Percentiles rank a stretch among this genome's conserved stretches.
These are phyloP conservation scores for Percopsis transmontana DNA, from an alignment of 2,113 vertebrate genomes.

Conservation along the genomic window DNA sequence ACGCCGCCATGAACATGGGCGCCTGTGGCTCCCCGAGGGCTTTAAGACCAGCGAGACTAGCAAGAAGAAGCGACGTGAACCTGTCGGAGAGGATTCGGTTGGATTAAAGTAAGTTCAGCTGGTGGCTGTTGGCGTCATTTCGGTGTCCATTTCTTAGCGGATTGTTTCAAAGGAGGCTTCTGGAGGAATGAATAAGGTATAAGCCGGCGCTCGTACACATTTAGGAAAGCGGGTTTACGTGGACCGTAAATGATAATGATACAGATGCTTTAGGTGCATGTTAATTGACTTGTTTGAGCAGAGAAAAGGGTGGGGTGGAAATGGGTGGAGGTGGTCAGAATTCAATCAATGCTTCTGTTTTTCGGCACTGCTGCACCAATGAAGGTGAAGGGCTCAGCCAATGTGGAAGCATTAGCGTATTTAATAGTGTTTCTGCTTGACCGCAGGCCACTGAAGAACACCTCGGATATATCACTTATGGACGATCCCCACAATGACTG, in stretches of 20 bases:
- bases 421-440: constrained; percentile 46
- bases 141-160: constrained; percentile 2
- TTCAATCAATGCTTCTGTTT: constrained; percentile 63
- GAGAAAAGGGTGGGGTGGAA: constrained; percentile 20
- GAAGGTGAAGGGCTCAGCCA: constrained; percentile 16
- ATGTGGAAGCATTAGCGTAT: constrained; percentile 42
- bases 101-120: constrained; percentile 90
- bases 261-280: constrained; percentile 43
- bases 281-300: constrained; percentile 59
- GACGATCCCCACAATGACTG: constrained; percentile 94
- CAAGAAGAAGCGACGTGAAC: constrained; percentile 97
- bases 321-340: constrained; percentile 41
- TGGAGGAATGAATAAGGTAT: constrained; percentile 9
- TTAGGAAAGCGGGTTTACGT: constrained; percentile 20
- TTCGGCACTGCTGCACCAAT: constrained; percentile 43
- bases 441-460: constrained; percentile 90
- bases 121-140: not conserved
- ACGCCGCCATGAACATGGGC: constrained; percentile 92
- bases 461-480: constrained; percentile 90
- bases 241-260: constrained; percentile 59
- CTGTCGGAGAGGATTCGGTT: constrained; percentile 94
- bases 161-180: constrained; percentile 26
- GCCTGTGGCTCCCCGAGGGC: constrained; percentile 98
- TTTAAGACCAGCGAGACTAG: constrained; percentile 94
- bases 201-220: constrained; percentile 27